Percentiles rank a stretch among this genome's conserved stretches.
These are phyloP conservation scores for Rhingia rostrata DNA, from an alignment of 2,888 invertebrate species.

Conservation along the genomic window DNA sequence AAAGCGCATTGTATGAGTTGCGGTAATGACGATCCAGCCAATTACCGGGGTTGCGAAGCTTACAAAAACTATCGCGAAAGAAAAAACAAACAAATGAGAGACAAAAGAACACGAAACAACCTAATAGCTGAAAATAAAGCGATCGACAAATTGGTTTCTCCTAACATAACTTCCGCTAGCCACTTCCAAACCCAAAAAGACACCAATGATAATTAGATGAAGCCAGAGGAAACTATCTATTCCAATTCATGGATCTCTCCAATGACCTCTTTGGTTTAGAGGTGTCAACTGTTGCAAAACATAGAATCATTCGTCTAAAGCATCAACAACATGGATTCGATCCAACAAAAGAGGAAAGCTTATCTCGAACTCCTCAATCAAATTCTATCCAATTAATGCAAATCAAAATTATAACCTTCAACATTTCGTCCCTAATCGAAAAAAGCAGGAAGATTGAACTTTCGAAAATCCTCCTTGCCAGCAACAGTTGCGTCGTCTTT, in stretches of 20 bases:
- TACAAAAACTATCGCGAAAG: neutral
- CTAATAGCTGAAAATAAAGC: too few relatives aligned
- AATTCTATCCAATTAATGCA: neutral
- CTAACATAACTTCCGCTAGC: too few relatives aligned
- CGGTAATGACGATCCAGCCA: neutral
- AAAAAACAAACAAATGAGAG: neutral
- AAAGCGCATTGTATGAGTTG: neutral
- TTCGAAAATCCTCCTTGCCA: neutral
- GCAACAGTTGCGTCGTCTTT: conserved; percentile 8
- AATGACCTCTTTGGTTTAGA: too few relatives aligned
- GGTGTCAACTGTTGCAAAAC: too few relatives aligned
- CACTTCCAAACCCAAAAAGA: too few relatives aligned
- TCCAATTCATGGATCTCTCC: too few relatives aligned
- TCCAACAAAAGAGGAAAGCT: neutral
- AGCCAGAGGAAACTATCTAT: too few relatives aligned
- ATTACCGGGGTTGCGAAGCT: neutral
- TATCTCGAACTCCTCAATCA: neutral
- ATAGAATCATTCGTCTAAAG: too few relatives aligned
- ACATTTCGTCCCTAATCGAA: neutral
- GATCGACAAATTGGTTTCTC: too few relatives aligned
- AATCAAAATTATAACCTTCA: neutral
- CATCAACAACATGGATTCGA: neutral
- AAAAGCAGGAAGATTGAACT: neutral
- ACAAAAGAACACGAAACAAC: too few relatives aligned
- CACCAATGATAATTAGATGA: too few relatives aligned